phyloP scores from a whole-genome alignment of 2,797 vertebrate species.

The Melanogrammus aeglefinus region DNA sequence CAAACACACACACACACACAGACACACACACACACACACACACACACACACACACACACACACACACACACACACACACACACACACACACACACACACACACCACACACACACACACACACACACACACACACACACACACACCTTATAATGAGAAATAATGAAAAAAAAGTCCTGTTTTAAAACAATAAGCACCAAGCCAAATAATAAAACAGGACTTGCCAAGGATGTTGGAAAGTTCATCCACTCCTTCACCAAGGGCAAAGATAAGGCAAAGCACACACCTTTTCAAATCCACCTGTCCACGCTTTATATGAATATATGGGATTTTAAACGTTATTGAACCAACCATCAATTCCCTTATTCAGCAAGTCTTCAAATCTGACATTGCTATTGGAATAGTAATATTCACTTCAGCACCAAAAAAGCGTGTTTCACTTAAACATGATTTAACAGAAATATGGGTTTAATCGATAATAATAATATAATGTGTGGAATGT shows the following conservation, averaged over 20 bases:
- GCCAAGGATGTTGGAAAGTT: neutral
- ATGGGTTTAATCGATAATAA: neutral
- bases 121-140: slow-evolving; percentile 5
- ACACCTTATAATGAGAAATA: neutral
- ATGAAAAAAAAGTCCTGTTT: neutral
- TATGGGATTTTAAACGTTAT: neutral
- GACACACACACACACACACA: neutral
- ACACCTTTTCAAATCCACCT: neutral
- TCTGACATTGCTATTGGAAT: neutral
- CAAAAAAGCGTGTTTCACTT: neutral
- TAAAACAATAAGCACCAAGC: neutral
- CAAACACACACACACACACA: neutral
- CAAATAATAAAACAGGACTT: neutral
- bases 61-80: neutral
- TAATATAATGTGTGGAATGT: neutral
- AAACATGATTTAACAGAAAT: neutral
- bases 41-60: neutral
- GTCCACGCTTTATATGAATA: neutral
- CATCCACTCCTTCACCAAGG: neutral
- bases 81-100: neutral
- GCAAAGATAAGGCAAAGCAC: neutral
- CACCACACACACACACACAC: slow-evolving; percentile 5
- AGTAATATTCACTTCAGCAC: neutral
- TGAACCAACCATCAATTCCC: neutral
- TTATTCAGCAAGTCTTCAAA: neutral